These are phyloP conservation scores for Xyrauchen texanus DNA, from an alignment of 2,113 vertebrate genomes.

Conservation along the genomic window DNA sequence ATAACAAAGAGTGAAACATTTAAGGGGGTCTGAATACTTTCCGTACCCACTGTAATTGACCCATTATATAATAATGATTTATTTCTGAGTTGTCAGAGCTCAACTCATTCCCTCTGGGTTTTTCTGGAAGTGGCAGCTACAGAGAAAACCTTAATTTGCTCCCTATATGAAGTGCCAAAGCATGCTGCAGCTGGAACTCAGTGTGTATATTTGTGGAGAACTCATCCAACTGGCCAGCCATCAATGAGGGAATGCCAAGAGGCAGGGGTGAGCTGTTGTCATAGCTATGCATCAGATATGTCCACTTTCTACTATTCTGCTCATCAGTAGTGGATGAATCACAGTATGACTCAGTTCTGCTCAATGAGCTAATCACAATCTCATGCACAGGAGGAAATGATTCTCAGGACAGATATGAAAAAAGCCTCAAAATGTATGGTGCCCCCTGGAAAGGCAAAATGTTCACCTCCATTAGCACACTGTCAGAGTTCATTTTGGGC, in stretches of 20 bases:
- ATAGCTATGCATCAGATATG: conserved; percentile 19
- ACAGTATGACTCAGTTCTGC: conserved; percentile 16
- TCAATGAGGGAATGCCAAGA: conserved; percentile 41
- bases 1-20: no score
- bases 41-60: no score
- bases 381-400: conserved; percentile 2
- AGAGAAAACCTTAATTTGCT: no score
- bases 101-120: no score
- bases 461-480: conserved; percentile 5
- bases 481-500: no score
- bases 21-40: no score
- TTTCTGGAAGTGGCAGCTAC: no score
- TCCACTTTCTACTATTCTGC: conserved; percentile 12
- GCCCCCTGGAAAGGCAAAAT: not conserved
- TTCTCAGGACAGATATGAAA: not conserved
- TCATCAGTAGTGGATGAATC: conserved; percentile 32
- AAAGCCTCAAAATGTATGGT: not conserved
- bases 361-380: conserved; percentile 15
- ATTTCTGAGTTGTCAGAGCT: no score
- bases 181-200: no score
- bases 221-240: conserved; percentile 36
- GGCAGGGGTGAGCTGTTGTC: conserved; percentile 40
- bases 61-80: no score
- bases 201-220: conserved; percentile 34
- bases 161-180: no score